phyloP scores from a whole-genome alignment of 2,888 invertebrate species.

The Cryptocephalus primarius region DNA sequence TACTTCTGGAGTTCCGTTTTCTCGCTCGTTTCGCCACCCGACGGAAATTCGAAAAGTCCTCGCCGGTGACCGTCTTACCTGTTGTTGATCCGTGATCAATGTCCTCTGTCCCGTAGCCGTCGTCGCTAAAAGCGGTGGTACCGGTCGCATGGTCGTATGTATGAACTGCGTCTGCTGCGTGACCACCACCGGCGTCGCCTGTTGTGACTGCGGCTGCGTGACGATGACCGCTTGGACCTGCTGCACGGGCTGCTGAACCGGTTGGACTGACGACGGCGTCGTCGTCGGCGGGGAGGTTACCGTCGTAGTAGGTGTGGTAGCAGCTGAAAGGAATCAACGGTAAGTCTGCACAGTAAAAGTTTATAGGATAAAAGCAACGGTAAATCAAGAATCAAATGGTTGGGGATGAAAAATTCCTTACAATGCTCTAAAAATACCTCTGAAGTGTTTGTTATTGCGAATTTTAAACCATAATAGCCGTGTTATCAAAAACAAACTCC shows the following conservation, averaged over 20 bases:
- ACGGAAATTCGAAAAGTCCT: too few species aligned
- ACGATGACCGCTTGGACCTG: slow-evolving; percentile 3
- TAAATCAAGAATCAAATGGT: too few species aligned
- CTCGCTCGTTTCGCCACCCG: too few species aligned
- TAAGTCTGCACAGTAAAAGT: too few species aligned
- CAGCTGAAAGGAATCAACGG: slow-evolving; percentile 5
- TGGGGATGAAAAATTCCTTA: too few species aligned
- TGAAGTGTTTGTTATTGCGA: too few species aligned
- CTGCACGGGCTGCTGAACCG: slow-evolving; percentile 7
- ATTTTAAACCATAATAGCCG: too few species aligned
- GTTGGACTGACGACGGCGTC: slow-evolving; percentile 5
- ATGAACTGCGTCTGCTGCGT: slow-evolving; percentile 17
- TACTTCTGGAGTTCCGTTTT: too few species aligned
- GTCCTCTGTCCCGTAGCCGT: slow-evolving; percentile 28
- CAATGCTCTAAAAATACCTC: too few species aligned
- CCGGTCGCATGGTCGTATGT: slow-evolving; percentile 26
- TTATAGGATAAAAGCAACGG: too few species aligned
- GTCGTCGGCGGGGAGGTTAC: slow-evolving; percentile 10
- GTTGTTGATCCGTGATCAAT: slow-evolving; percentile 24
- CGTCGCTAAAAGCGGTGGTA: slow-evolving; percentile 30
- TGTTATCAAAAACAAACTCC: too few species aligned
- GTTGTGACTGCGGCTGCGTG: slow-evolving; percentile 5
- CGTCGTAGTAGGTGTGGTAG: slow-evolving; percentile 12
- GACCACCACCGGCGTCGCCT: slow-evolving; percentile 14
- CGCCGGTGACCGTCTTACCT: not conserved